Conservation (phyloP, 2,888 invertebrate species). For the Nysson spinosus region DNA sequence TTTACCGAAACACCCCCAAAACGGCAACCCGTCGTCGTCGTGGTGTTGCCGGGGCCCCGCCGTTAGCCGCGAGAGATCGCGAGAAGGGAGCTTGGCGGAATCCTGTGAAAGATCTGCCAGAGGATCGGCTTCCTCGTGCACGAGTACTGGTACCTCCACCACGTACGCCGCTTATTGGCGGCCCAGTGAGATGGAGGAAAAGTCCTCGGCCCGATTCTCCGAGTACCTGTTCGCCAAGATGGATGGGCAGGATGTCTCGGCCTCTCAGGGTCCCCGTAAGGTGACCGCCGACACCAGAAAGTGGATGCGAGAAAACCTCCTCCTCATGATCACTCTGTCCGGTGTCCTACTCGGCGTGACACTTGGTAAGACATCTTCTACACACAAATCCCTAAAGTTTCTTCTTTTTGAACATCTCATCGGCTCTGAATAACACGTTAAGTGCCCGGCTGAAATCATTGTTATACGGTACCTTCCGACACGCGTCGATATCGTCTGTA, state of each 20-base stretch:
- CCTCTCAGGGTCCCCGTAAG: slow-evolving; percentile 82
- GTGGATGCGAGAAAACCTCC: slow-evolving; percentile 87
- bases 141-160: slow-evolving; percentile 47
- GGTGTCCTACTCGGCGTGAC: slow-evolving; percentile 88
- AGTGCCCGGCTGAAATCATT: no score
- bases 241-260: slow-evolving; percentile 79
- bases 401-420: no score
- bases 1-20: slow-evolving; percentile 76
- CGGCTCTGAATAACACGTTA: no score
- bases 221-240: slow-evolving; percentile 90
- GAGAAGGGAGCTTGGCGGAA: slow-evolving; percentile 68
- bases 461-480: no score
- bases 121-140: slow-evolving; percentile 53
- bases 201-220: slow-evolving; percentile 81
- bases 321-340: slow-evolving; percentile 87
- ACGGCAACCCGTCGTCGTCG: slow-evolving; percentile 77
- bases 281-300: slow-evolving; percentile 82
- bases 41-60: slow-evolving; percentile 76
- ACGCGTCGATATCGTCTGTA: no score
- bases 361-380: slow-evolving; percentile 81
- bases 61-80: slow-evolving; percentile 75
- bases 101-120: slow-evolving; percentile 59
- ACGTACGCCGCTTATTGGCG: slow-evolving; percentile 61
- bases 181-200: slow-evolving; percentile 75
- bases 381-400: neutral